Percentiles rank a stretch among this genome's conserved stretches.
Conservation (phyloP, 2,888 invertebrate genomes). For the Tromatobia lineatoria region DNA sequence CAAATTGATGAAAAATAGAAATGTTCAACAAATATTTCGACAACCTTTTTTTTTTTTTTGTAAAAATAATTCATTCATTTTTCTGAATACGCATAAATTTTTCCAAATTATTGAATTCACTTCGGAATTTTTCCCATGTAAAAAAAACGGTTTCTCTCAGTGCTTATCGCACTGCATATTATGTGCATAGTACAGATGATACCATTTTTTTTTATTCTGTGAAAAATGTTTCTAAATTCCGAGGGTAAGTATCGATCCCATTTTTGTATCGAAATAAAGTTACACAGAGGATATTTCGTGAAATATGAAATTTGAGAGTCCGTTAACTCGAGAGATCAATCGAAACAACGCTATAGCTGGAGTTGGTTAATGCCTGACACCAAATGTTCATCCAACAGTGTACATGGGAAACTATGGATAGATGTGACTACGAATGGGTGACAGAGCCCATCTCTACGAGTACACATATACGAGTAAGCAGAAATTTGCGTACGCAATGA, state of each 20-base stretch:
- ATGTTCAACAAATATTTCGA: too few species aligned
- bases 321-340: conserved; percentile 50
- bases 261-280: neutral
- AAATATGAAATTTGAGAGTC: conserved; percentile 27
- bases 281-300: neutral
- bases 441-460: conserved; percentile 7
- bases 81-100: too few species aligned
- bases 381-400: neutral
- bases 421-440: conserved; percentile 2
- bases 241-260: neutral
- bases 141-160: too few species aligned
- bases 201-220: neutral
- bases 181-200: neutral
- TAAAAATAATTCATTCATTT: too few species aligned
- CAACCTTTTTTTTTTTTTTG: too few species aligned
- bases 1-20: too few species aligned
- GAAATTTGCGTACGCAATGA: conserved; percentile 72
- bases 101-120: too few species aligned
- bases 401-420: conserved; percentile 2
- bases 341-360: conserved; percentile 34
- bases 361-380: conserved; percentile 61
- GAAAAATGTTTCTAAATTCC: neutral
- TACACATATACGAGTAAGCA: conserved; percentile 34
- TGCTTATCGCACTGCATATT: too few species aligned
- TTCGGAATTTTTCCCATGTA: too few species aligned